Base-by-base conservation (phyloP, 2,113 vertebrate species). In the Psittacula cyanocephala region DNA sequence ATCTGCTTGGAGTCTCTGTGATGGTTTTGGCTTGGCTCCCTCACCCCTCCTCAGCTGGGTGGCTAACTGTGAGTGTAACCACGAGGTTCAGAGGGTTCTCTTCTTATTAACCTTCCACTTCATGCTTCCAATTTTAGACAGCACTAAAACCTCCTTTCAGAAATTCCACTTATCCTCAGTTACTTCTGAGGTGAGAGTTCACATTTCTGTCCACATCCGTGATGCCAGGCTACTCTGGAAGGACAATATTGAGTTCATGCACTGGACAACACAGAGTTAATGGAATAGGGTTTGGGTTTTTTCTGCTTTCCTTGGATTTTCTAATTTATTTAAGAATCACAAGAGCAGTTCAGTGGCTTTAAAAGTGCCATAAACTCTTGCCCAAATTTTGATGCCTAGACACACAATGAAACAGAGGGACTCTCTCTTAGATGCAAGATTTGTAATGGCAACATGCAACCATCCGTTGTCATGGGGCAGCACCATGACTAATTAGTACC, bases 11-110 rank as follows among this genome's bases (percentile, higher is more conserved):
- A 94, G 63, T 94, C 93, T 72, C 64, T 70, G 64, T 94, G 95
- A 96, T 81, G 83, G 94, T 96, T 97, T 95, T 97, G 96, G 95
- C 96, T 95, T 29, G 13, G 87, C 39, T 95, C 86, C 89, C 85
- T 94, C 77, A 57, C 64, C 92, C 74, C 70, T 95, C 94, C 93
- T 89, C 62, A 71, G 92, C 88, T 95, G 82, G 27, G 6, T 76
- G 89, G 88, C 86, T 95, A 87, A 90, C 95, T 87, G 55, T 19
- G 81, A 80, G 70, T 67, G 68, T 75, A 88, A 81, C 94, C 87
- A 84, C 41, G 33, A 91, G 81, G 69, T 81, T 92, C 82, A 91
- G 80, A 83, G 43, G 28, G n/a, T 76, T 91, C 86, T 78, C 67
- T 78, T 46, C 31, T 77, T 96, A 84, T 70, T 81, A 89, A 95